These are phyloP conservation scores for Otolemur crassicaudatus DNA, from an alignment of 2,797 vertebrate genomes.

Conservation along the genomic window DNA sequence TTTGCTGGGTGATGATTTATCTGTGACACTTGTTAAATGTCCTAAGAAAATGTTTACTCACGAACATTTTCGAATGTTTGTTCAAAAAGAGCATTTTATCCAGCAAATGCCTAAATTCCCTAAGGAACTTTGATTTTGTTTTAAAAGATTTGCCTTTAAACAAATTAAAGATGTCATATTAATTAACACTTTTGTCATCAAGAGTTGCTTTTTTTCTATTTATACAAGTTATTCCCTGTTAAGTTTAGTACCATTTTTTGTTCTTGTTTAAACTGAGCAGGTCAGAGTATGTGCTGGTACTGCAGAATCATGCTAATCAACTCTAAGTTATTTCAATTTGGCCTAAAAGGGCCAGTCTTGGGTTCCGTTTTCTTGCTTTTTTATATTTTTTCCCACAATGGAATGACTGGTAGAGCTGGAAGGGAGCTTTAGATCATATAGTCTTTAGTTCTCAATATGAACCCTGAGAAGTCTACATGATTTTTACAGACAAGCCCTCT, in stretches of 20 bases:
- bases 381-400: background rate
- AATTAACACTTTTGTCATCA: background rate
- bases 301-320: background rate
- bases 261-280: background rate
- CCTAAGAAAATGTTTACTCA: background rate
- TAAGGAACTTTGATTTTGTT: background rate
- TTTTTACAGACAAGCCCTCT: slow-evolving; percentile 6
- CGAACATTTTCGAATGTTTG: too few relatives aligned
- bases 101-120: background rate
- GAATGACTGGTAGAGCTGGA: background rate
- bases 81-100: slow-evolving; percentile 16
- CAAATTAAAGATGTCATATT: background rate
- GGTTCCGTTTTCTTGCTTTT: background rate
- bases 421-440: background rate
- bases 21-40: slow-evolving; percentile 14
- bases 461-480: background rate
- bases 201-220: background rate
- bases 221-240: background rate
- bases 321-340: background rate
- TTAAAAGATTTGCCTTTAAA: background rate
- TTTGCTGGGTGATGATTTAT: slow-evolving; percentile 8
- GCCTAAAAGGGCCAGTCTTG: background rate
- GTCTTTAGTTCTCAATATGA: background rate
- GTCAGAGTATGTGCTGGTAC: background rate
- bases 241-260: background rate